Conservation (phyloP, 1,140 invertebrate genomes). For the Araneus ventricosus region DNA sequence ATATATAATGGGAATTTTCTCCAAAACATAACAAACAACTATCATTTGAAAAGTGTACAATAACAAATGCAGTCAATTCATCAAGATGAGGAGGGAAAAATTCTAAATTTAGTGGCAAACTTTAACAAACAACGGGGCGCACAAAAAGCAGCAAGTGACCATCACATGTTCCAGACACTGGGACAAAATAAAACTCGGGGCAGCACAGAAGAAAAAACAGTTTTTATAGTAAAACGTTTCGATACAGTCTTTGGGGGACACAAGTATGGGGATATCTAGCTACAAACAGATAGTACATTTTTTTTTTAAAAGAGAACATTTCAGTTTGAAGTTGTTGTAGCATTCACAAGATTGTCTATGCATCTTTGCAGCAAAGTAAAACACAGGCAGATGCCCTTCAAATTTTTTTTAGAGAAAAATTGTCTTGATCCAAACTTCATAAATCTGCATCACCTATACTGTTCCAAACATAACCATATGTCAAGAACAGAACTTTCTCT, state of each 20-base stretch:
- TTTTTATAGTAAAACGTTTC: conserved; percentile 16
- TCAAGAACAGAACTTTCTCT: conserved; percentile 49
- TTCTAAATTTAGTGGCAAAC: neutral
- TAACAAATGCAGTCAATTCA: conserved; percentile 49
- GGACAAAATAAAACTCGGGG: neutral
- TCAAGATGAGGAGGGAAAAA: neutral
- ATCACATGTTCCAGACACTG: neutral
- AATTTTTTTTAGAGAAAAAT: neutral
- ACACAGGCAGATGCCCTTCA: neutral
- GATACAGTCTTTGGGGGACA: neutral
- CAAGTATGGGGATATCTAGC: conserved; percentile 18
- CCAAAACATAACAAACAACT: conserved; percentile 32
- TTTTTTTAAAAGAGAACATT: conserved; percentile 30
- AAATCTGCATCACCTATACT: neutral
- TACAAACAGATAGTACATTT: conserved; percentile 43
- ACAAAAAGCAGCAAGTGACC: conserved; percentile 8
- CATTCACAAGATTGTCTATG: conserved; percentile 69
- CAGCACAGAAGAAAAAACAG: neutral
- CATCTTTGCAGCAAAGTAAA: conserved; percentile 36
- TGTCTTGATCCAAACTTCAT: neutral
- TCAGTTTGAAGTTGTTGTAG: conserved; percentile 13
- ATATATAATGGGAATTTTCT: conserved; percentile 2
- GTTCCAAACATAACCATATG: conserved; percentile 16
- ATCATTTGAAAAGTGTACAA: conserved; percentile 7
- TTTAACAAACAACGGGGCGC: neutral